Evolutionary conservation across 2,797 vertebrate species (phyloP).

Genomic region (Leucoraja ocellata): DNA sequence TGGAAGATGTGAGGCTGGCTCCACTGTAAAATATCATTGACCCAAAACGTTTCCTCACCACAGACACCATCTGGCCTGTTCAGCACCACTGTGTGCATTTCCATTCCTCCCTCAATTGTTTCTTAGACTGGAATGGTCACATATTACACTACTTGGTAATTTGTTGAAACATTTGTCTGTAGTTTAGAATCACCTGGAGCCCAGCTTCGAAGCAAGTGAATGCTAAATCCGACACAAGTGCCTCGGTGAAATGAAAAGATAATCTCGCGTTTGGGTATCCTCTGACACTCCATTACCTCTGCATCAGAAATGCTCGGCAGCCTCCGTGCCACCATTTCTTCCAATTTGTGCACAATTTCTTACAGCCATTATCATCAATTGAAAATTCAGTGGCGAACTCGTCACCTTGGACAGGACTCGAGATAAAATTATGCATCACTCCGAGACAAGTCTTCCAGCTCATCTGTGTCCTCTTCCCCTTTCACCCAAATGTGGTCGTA

Average conservation of each 20-base stretch:
- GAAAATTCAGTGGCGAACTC: background rate
- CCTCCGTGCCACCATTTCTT: background rate
- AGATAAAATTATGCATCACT: constrained; percentile 12
- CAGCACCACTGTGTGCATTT: too few species aligned
- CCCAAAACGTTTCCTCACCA: too few species aligned
- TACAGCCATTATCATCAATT: background rate
- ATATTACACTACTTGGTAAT: background rate
- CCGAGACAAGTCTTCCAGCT: background rate
- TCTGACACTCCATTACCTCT: background rate
- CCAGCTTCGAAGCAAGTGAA: background rate
- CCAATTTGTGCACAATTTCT: constrained; percentile 8
- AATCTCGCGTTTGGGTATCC: background rate
- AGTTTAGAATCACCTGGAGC: too few species aligned
- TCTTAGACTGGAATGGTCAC: background rate
- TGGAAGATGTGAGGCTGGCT: background rate
- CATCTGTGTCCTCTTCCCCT: background rate
- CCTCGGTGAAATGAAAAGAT: background rate
- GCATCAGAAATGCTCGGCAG: background rate
- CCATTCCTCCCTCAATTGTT: background rate
- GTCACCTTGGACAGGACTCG: background rate
- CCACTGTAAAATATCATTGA: too few species aligned
- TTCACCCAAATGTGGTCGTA: background rate
- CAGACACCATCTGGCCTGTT: too few species aligned
- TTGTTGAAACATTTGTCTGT: too few species aligned
- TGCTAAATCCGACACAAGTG: background rate